These are phyloP conservation scores for Cyprinella venusta DNA, from an alignment of 2,797 vertebrate genomes.

Conservation along the genomic window DNA sequence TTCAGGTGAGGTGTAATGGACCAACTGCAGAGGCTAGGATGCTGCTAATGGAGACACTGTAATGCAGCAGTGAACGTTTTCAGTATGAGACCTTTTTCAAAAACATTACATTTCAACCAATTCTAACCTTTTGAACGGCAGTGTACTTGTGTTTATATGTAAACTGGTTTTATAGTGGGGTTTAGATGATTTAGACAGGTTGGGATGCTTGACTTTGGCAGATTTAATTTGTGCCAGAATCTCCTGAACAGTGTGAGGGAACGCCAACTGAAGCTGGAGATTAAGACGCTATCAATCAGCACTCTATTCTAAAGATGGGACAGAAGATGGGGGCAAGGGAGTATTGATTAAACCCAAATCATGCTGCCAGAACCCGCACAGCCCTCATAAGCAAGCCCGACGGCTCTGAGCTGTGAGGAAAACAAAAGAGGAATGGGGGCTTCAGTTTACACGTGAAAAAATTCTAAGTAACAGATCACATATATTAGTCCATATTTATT, in stretches of 20 bases:
- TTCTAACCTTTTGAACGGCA: not conserved
- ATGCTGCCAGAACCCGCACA: not conserved
- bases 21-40: not conserved
- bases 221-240: not conserved
- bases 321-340: not conserved
- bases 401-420: not conserved
- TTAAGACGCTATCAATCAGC: constrained; percentile 25
- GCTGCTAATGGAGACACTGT: constrained; percentile 5
- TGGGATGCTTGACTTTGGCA: not conserved
- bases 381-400: not conserved
- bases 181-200: constrained; percentile 4
- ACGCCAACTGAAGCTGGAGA: not conserved
- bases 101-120: not conserved
- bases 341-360: constrained; percentile 31
- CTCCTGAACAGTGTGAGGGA: not conserved
- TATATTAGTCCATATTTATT: not conserved
- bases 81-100: not conserved
- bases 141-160: not conserved
- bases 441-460: not conserved
- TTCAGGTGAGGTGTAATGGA: constrained; percentile 35
- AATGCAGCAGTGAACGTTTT: not conserved
- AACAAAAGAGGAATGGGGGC: not conserved
- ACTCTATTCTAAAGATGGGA: constrained; percentile 3
- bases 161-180: not conserved
- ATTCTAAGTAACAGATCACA: not conserved